Evolutionary conservation across 2,113 vertebrate species (phyloP), one percentile per base, ranked within the genome.

Genomic region (Pseudopodoces humilis): DNA sequence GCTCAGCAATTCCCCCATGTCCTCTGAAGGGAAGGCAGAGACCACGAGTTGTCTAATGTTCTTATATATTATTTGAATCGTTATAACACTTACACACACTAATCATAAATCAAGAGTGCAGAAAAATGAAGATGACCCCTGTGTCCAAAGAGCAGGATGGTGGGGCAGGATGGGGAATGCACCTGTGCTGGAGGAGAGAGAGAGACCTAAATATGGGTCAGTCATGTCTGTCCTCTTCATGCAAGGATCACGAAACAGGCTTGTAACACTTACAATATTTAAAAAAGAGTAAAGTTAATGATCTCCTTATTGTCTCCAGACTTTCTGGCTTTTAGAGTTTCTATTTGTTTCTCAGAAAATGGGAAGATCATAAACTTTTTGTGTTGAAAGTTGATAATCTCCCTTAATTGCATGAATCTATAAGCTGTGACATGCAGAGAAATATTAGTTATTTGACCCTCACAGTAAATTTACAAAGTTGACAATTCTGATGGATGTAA

Each of bases 361-460:
- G 37, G 41, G 27, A 83, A 23, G 55, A 30, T 80, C 58, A 80
- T 72, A 74, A 94, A 94, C 70, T 95, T 94, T 67, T 69, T 93
- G 68, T 56, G 47, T 47, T 81, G 47, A 75, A 95, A 90, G 72
- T 93, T 88, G 82, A 37, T 91, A 44, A 90, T 96, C 47, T 93
- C 31, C 52, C 24, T 80, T 94, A 93, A 86, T 86, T 90, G 52
- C 79, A 77, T 59, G 64, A 92, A 90, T 90, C 87, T 88, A 60
- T 95, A 86, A 77, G 64, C 76, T 93, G 60, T 0, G 11, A 78
- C 93, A 86, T 41, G 39, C 60, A 60, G 83, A 93, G 85, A 93
- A 96, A 92, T 96, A 96, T 88, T 91, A 95, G 83, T 95, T 93
- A 74, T 93, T 86, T 96, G 95, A 96, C 94, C 94, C 95, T 92